A percentile compares a stretch with the other conserved stretches of the same genome.
Evolutionary conservation across 2,797 vertebrate species (phyloP).

Genomic region (Lutra lutra): DNA sequence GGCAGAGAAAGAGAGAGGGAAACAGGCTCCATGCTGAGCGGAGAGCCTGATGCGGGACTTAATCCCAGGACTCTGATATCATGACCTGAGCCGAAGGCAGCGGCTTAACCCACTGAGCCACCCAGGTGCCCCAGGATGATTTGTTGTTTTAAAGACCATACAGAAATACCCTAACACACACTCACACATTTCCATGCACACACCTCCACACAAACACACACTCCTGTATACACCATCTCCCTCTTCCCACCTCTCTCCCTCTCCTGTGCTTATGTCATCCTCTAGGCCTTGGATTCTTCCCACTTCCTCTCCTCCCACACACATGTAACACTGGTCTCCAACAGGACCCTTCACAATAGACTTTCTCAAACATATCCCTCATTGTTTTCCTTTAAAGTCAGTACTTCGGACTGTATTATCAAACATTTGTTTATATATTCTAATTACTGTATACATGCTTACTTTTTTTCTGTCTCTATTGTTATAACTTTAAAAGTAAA

Average conservation of each 20-base stretch:
- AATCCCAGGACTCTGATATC: no score
- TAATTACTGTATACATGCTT: background rate
- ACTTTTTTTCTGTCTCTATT: background rate
- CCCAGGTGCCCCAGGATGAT: background rate
- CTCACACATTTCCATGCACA: background rate
- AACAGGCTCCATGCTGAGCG: no score
- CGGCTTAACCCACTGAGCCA: no score
- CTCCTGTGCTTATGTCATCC: background rate
- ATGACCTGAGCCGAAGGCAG: no score
- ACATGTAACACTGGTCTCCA: background rate
- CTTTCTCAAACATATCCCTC: background rate
- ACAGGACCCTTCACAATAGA: background rate
- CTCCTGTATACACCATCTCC: background rate
- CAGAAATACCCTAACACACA: background rate
- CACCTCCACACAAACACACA: background rate
- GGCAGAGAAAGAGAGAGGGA: no score
- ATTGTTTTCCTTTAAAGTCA: background rate
- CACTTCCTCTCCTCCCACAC: background rate
- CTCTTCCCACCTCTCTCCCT: background rate
- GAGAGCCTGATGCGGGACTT: no score
- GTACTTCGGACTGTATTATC: background rate
- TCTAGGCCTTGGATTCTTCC: background rate
- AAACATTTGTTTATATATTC: background rate
- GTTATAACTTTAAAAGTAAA: conserved; percentile 7
- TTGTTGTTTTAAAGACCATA: background rate